Percentiles rank a stretch among this genome's conserved stretches.
Evolutionary conservation across 2,888 invertebrate genomes (phyloP).

Genomic region (Chrysolina haemoptera): DNA sequence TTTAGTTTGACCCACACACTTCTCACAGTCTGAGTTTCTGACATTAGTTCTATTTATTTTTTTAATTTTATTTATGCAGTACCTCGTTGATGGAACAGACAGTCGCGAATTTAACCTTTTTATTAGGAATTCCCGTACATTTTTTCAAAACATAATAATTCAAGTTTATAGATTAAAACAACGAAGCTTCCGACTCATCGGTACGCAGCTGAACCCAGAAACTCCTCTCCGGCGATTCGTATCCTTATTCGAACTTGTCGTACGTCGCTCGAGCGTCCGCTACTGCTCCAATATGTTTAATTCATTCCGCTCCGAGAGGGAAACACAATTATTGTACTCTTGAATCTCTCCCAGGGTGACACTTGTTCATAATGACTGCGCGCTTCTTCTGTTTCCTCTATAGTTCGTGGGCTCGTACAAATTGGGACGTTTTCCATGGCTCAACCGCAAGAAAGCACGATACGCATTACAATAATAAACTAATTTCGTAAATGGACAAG

Average conservation of each 20-base stretch:
- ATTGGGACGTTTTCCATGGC: conserved; percentile 8
- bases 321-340: conserved; percentile 71
- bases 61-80: no score
- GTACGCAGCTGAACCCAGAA: conserved; percentile 8
- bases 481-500: neutral
- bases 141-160: neutral
- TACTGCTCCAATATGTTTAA: conserved; percentile 63
- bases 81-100: no score
- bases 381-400: conserved; percentile 46
- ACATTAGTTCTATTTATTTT: no score
- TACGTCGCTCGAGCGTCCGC: conserved; percentile 36
- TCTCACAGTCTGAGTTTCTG: no score
- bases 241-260: conserved; percentile 43
- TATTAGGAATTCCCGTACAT: neutral
- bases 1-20: no score
- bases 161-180: conserved; percentile 10
- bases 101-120: no score
- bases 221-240: conserved; percentile 45
- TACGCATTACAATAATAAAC: neutral
- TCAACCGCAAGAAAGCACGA: conserved; percentile 6
- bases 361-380: conserved; percentile 76
- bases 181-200: conserved; percentile 1
- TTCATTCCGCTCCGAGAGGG: conserved; percentile 62
- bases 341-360: conserved; percentile 73
- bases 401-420: conserved; percentile 36